Conservation (phyloP, 2,113 vertebrate species). For the Motacilla tschutschensis region DNA sequence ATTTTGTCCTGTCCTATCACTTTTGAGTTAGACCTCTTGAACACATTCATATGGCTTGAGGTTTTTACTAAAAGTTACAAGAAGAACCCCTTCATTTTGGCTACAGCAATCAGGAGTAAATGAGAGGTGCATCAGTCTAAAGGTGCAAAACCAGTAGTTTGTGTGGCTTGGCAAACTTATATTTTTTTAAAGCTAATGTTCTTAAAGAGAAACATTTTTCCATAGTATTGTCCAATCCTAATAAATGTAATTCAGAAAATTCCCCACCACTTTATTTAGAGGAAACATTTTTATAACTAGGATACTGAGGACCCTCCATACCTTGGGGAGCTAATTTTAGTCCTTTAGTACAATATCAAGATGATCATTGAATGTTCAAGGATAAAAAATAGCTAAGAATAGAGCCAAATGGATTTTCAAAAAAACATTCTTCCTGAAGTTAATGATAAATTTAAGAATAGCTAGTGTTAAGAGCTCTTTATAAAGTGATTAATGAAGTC, state of each 20-base stretch:
- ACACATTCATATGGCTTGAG: not conserved
- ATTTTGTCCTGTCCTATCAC: not conserved
- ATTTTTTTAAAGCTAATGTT: not conserved
- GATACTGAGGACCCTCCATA: not conserved
- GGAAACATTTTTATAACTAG: not conserved
- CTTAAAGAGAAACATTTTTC: not conserved
- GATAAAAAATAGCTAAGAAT: constrained; percentile 16
- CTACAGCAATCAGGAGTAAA: not conserved
- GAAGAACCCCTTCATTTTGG: not conserved
- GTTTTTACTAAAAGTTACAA: not conserved
- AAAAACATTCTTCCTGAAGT: not conserved
- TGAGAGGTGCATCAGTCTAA: not conserved
- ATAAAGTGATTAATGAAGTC: constrained; percentile 14
- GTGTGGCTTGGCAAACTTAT: not conserved
- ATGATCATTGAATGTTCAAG: not conserved
- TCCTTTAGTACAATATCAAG: not conserved
- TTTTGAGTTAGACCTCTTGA: not conserved
- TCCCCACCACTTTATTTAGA: not conserved
- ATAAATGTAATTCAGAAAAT: not conserved
- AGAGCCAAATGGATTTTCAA: constrained; percentile 18
- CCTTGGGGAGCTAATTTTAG: not conserved
- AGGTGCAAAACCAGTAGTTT: not conserved
- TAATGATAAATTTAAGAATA: constrained; percentile 45
- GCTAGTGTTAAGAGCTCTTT: constrained; percentile 23
- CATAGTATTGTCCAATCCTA: not conserved